Evolutionary conservation across 1,140 invertebrate genomes (phyloP), one percentile per base, ranked within the genome.

Genomic region (Cyphomyrmex costatus): DNA sequence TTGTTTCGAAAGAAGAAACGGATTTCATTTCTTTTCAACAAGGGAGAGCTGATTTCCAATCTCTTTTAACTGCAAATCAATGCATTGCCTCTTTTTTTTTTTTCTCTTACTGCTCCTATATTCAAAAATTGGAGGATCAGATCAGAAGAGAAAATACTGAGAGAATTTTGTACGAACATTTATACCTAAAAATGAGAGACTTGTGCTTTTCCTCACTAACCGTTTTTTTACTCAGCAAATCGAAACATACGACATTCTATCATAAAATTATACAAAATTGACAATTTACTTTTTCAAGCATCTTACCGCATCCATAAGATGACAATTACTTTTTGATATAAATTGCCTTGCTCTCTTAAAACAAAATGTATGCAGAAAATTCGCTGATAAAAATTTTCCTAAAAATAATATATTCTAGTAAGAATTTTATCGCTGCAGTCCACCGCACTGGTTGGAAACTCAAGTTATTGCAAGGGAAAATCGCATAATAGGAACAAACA

Each of bases 21-120:
- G 36, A 83, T 74, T 83, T 83, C 53, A 60, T 60, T 74, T 83
- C 68, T 60, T 83, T 56, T 36, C 79, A 49, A 82, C 78, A 58
- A 82, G 79, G 10, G 79, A 71, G 79, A 83, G 60, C 79, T 74
- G 79, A 83, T 74, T 83, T 73, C 53, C 53, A 73, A 73, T 74
- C 53, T 24, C 79, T 83, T 74, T 83, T 60, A 73, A 27, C 53
- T 30, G 49, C 53, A 60, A 83, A 83, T 83, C 79, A 68, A 83
- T 74, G 73, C 68, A 61, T 83, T 58, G 42, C 36, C 24, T 30
- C 46, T 42, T 30, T 73, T 33, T 73, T n/a, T n/a, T n/a, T 56
- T 73, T 46, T n/a, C 14, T 3, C 46, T 80, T 27, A 0, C 8
- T 8, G 24, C 21, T 73, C 3, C 60, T 65, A 30, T 65, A 33